Percentiles rank a stretch among this genome's conserved stretches.
These are phyloP conservation scores for Cremastinae sp. DNA, from an alignment of 2,888 invertebrate species.

Conservation along the genomic window DNA sequence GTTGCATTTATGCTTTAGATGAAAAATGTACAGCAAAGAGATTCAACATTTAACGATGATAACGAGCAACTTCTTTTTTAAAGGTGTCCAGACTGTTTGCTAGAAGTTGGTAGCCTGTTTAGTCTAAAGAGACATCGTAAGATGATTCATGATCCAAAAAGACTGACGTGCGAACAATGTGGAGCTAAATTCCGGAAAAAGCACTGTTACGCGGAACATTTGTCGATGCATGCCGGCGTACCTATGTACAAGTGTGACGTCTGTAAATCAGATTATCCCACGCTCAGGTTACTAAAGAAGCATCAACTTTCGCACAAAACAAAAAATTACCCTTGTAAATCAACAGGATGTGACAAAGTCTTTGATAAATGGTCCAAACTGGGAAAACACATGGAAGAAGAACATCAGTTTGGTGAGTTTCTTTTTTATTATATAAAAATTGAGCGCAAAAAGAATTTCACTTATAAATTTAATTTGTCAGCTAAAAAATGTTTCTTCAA, in stretches of 20 bases:
- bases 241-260: conserved; percentile 81
- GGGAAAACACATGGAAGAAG: conserved; percentile 80
- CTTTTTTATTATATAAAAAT: background rate
- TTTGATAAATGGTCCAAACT: conserved; percentile 82
- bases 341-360: conserved; percentile 80
- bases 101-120: conserved; percentile 81
- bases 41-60: background rate
- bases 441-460: background rate
- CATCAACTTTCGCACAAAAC: conserved; percentile 80
- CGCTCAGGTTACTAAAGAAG: conserved; percentile 80
- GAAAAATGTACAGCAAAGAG: background rate
- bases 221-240: conserved; percentile 81
- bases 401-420: conserved; percentile 76
- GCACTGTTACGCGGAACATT: conserved; percentile 82
- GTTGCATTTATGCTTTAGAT: conserved; percentile 44
- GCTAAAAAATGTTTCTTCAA: background rate
- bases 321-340: conserved; percentile 77
- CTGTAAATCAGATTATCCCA: conserved; percentile 82
- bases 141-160: conserved; percentile 79
- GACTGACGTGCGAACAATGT: conserved; percentile 81
- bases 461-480: background rate
- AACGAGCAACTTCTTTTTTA: conserved; percentile 50
- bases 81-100: conserved; percentile 79
- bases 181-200: conserved; percentile 82
- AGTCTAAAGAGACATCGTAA: conserved; percentile 84